Base-by-base conservation (phyloP, 2,888 invertebrate species). In the Machimus rusticus region DNA sequence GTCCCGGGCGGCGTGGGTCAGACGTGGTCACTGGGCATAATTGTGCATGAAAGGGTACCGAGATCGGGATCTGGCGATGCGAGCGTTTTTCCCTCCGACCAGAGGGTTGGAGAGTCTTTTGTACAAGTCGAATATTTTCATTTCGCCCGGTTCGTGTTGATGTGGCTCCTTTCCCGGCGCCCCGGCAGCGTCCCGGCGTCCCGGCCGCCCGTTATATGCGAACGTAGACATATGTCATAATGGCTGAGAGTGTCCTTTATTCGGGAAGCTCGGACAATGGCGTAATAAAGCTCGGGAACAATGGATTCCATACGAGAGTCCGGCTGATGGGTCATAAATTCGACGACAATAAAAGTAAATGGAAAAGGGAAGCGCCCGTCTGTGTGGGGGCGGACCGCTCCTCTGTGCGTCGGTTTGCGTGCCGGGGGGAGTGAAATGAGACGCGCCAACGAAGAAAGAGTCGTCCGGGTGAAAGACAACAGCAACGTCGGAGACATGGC, bases 291-390 rank as follows among this genome's bases (percentile, higher is more conserved):
- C 74, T 74, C 46, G 28, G 12, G 74, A 28, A 85, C 85, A 85
- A 85, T 85, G 74, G 85, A 85, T 74, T 85, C 46, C 43, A 85
- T 85, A 28, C 43, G 46, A 74, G 85, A 85, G 85, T 74, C 28
- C 43, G 46, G 43, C 74, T 85, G 85, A 85, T 85, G 85, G 85
- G 43, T 74, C 74, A 85, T 85, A 85, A 85, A 85, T 85, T 85
- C 74, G 85, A 85, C 51, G 85, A 85, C 85, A 85, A 85, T 85
- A 85, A 85, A 85, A 85, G 85, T 85, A 85, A 85, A 85, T 85
- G 85, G 74, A 57, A 85, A 85, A 34, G 31, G 74, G 57, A 85
- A 85, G 74, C 74, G 74, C 43, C 43, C 74, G 37, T 74, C 19
- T 28, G 66, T 84, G 66, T 37, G 51, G n/a, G 31, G 79, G 16